A percentile compares a stretch with the other conserved stretches of the same genome.
Conservation (phyloP, 2,113 vertebrate genomes). For the Zootoca vivipara region DNA sequence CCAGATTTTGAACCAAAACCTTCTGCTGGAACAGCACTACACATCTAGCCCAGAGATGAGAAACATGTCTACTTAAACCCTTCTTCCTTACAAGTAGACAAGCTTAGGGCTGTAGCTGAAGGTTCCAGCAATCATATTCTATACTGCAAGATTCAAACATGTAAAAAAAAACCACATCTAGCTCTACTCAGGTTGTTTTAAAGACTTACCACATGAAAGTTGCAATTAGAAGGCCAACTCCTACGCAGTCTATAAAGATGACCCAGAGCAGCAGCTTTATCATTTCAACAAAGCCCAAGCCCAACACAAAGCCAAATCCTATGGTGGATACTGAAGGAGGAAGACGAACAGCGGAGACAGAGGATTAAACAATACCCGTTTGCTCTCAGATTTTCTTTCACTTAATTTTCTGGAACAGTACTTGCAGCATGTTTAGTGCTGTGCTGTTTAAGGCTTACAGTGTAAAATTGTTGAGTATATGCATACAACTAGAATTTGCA, state of each 20-base stretch:
- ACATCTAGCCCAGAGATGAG: background rate
- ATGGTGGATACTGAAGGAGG: conserved; percentile 88
- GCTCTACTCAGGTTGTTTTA: background rate
- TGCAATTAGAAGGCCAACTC: conserved; percentile 93
- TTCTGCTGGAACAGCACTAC: background rate
- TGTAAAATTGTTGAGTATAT: background rate
- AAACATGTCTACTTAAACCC: background rate
- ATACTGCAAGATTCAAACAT: background rate
- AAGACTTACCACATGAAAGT: conserved; percentile 95
- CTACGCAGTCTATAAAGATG: conserved; percentile 96
- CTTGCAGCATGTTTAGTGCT: background rate
- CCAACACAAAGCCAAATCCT: conserved; percentile 94
- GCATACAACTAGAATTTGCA: background rate
- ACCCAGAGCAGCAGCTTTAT: conserved; percentile 97
- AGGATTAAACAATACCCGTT: background rate
- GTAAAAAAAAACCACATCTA: background rate
- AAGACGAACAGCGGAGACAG: background rate
- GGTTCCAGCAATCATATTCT: background rate
- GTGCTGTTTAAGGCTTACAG: background rate
- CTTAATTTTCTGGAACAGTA: background rate
- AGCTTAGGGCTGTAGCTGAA: background rate
- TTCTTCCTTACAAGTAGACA: background rate
- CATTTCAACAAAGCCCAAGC: conserved; percentile 91
- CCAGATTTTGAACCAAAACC: background rate
- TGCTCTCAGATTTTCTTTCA: background rate